Evolutionary conservation across 2,113 vertebrate genomes (phyloP).

Genomic region (Embiotoca jacksoni): DNA sequence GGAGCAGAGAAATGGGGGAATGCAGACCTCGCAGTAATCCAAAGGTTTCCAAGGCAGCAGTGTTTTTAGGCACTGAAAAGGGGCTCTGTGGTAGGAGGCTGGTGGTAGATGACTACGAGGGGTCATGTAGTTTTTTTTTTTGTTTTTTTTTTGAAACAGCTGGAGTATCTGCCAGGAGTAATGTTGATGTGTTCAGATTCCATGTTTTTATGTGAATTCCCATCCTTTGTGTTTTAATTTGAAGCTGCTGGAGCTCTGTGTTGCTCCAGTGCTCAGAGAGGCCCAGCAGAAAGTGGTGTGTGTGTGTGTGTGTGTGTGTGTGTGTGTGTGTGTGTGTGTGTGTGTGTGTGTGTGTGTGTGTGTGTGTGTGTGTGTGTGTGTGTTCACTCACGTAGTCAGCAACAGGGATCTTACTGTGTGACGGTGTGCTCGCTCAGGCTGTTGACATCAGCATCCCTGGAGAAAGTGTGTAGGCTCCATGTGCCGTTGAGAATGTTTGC

Average conservation of each 20-base stretch:
- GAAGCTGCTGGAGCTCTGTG: background rate
- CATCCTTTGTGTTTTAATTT: background rate
- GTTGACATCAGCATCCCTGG: slow-evolving; percentile 35
- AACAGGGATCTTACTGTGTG: slow-evolving; percentile 47
- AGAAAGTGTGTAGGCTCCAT: background rate
- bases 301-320: background rate
- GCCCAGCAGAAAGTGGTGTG: slow-evolving; percentile 25
- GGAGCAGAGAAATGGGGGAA: slow-evolving; percentile 37
- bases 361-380: too few relatives aligned
- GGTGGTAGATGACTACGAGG: background rate
- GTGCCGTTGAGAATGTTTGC: background rate
- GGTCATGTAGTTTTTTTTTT: background rate
- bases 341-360: too few relatives aligned
- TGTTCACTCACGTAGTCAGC: slow-evolving; percentile 31
- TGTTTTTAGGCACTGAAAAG: slow-evolving; percentile 35
- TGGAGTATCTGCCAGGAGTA: background rate
- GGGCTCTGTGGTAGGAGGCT: slow-evolving; percentile 4
- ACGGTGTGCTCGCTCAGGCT: slow-evolving; percentile 27
- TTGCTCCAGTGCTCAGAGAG: background rate
- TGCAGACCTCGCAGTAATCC: slow-evolving; percentile 39
- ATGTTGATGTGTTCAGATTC: background rate
- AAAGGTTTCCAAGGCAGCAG: slow-evolving; percentile 57
- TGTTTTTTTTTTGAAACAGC: background rate
- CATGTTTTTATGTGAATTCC: background rate
- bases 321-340: too few relatives aligned